A percentile compares a stretch with the other conserved stretches of the same genome.
Conservation (phyloP, 2,113 vertebrate genomes). For the Cyrtonyx montezumae region DNA sequence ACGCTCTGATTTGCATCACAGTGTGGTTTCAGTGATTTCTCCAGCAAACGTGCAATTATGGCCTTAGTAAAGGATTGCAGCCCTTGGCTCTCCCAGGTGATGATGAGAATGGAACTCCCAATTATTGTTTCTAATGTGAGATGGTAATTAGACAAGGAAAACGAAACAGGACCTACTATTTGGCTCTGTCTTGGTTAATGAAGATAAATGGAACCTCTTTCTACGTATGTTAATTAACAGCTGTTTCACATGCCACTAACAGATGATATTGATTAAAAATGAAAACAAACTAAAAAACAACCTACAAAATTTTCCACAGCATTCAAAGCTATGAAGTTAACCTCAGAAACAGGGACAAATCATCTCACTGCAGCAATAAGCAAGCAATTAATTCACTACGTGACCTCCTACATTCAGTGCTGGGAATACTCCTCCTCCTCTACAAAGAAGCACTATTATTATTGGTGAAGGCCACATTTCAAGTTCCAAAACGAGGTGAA, state of each 20-base stretch:
- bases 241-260: background rate
- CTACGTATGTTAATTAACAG: conserved; percentile 16
- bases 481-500: background rate
- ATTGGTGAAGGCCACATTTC: background rate
- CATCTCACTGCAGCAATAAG: background rate
- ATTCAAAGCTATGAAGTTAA: background rate
- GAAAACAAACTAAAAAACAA: conserved; percentile 12
- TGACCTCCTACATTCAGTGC: background rate
- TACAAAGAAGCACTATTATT: background rate
- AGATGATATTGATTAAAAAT: conserved; percentile 1
- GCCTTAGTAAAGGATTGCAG: background rate
- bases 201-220: conserved; percentile 20
- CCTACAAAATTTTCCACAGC: background rate
- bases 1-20: fast-evolving
- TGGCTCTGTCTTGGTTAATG: background rate
- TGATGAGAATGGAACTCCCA: background rate
- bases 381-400: background rate
- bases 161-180: background rate
- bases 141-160: background rate
- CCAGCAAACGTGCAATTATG: background rate
- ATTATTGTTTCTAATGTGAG: background rate
- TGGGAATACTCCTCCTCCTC: background rate
- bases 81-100: background rate
- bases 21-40: background rate
- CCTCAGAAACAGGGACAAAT: background rate